Evolutionary conservation across 2,888 invertebrate species (phyloP).

Genomic region (Limnephilus marmoratus): DNA sequence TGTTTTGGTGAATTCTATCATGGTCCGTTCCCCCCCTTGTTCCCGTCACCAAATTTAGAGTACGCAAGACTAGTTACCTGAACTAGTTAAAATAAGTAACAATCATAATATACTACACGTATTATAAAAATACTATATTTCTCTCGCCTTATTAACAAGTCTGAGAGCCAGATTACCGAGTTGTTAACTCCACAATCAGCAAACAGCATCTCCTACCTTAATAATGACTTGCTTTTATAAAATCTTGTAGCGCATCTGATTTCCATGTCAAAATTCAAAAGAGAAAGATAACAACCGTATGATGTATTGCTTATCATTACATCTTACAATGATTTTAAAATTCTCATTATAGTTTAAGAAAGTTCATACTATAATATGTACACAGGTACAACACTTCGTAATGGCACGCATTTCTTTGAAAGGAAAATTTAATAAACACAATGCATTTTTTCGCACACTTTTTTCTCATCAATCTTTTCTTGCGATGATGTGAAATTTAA

Average conservation of each 20-base stretch:
- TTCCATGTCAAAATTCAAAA: neutral
- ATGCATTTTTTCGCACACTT: constrained; percentile 26
- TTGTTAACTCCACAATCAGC: neutral
- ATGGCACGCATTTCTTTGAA: neutral
- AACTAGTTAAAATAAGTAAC: neutral
- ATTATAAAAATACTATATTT: neutral
- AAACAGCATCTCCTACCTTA: neutral
- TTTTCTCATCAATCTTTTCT: constrained; percentile 17
- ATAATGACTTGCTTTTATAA: neutral
- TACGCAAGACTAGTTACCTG: too few relatives aligned
- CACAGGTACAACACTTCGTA: neutral
- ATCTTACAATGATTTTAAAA: neutral
- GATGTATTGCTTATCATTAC: neutral
- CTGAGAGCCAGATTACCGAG: neutral
- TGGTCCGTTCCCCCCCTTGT: too few relatives aligned
- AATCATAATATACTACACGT: neutral
- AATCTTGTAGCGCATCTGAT: neutral
- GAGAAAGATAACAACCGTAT: neutral
- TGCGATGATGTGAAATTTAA: constrained; percentile 21
- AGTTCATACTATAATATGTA: neutral
- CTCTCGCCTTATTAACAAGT: neutral
- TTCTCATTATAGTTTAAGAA: neutral
- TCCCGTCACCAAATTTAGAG: too few relatives aligned
- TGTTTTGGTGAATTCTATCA: too few relatives aligned
- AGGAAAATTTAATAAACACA: neutral